phyloP scores from a whole-genome alignment of 1,140 invertebrate species.

The Acromyrmex charruanus region DNA sequence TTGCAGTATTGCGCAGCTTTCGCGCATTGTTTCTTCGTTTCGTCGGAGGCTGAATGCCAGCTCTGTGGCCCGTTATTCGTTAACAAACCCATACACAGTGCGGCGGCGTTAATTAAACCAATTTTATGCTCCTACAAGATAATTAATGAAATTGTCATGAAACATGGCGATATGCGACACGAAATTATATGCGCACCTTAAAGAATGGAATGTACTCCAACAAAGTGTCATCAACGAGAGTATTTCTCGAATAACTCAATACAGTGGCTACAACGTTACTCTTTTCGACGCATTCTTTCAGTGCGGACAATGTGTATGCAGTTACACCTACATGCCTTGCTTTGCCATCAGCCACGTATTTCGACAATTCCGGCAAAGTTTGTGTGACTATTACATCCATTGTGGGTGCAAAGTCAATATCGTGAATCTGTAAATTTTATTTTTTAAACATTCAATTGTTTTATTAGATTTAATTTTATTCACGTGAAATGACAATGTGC shows the following conservation, averaged over 20 bases:
- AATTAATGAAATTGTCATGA: not conserved
- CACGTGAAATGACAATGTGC: slow-evolving; percentile 3
- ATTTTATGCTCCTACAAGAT: slow-evolving; percentile 89
- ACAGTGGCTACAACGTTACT: slow-evolving; percentile 91
- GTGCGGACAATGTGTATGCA: slow-evolving; percentile 93
- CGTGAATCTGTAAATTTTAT: slow-evolving; percentile 91
- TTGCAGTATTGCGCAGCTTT: slow-evolving; percentile 89
- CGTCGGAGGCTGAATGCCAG: slow-evolving; percentile 94
- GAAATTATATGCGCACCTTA: slow-evolving; percentile 86
- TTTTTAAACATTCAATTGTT: not conserved
- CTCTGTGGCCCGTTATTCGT: slow-evolving; percentile 91
- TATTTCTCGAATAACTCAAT: slow-evolving; percentile 93
- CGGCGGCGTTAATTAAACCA: slow-evolving; percentile 94
- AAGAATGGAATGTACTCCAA: slow-evolving; percentile 92
- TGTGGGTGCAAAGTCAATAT: slow-evolving; percentile 95
- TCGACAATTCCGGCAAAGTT: slow-evolving; percentile 93
- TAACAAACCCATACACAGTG: slow-evolving; percentile 93
- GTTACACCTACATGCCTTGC: slow-evolving; percentile 94
- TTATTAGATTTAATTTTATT: slow-evolving; percentile 24
- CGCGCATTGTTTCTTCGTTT: slow-evolving; percentile 89
- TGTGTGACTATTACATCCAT: slow-evolving; percentile 93
- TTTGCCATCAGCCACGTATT: slow-evolving; percentile 92
- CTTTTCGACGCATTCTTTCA: slow-evolving; percentile 91
- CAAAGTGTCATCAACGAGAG: slow-evolving; percentile 93
- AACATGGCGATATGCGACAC: not conserved